These are phyloP conservation scores for Drosophila lacicola DNA, from an alignment of 2,888 invertebrate genomes.

Conservation along the genomic window DNA sequence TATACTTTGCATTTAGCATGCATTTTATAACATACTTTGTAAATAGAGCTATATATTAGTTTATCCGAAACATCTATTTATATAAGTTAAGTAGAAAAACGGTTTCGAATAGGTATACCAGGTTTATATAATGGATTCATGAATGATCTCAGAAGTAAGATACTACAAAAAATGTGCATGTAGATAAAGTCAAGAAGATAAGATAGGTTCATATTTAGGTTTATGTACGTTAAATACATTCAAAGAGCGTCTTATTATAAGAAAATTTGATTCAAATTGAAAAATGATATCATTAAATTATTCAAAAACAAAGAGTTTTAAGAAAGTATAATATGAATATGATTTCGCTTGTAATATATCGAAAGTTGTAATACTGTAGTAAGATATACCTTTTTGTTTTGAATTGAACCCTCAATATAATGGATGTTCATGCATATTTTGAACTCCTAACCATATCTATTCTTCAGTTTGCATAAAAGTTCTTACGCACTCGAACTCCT, in stretches of 20 bases:
- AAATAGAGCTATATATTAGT: neutral
- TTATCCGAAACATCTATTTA: neutral
- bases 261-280: too few species aligned
- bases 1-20: neutral
- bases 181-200: conserved; percentile 9
- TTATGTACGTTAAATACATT: neutral
- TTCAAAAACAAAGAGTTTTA: too few species aligned
- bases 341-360: too few species aligned
- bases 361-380: too few species aligned
- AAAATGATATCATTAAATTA: too few species aligned
- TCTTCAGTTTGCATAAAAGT: conserved; percentile 1
- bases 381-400: too few species aligned
- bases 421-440: too few species aligned
- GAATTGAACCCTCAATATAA: too few species aligned
- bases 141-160: neutral
- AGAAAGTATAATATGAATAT: too few species aligned
- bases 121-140: neutral
- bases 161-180: conserved; percentile 3
- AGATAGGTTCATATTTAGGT: conserved; percentile 6
- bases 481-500: conserved; percentile 5
- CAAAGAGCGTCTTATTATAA: neutral
- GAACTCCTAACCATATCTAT: too few species aligned
- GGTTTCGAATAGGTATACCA: neutral
- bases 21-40: neutral
- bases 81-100: neutral